phyloP scores from a whole-genome alignment of 1,140 invertebrate species.

The Eriosoma lanigerum region DNA sequence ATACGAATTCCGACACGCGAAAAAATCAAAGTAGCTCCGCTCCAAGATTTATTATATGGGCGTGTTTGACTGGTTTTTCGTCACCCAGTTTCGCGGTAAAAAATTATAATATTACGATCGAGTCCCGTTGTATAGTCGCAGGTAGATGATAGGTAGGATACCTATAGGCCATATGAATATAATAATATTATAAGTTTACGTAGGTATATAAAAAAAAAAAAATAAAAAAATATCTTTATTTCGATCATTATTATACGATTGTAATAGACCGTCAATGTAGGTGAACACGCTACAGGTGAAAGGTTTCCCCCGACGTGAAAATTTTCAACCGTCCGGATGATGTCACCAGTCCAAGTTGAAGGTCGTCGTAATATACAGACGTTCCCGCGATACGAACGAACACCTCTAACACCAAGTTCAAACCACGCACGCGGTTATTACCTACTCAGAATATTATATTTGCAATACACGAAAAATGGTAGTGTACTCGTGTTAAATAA shows the following conservation, averaged over 20 bases:
- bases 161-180: too few species aligned
- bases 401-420: slow-evolving; percentile 38
- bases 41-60: neutral
- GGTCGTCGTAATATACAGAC: neutral
- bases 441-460: too few species aligned
- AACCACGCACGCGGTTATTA: neutral
- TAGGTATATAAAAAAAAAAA: too few species aligned
- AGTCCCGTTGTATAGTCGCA: neutral
- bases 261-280: too few species aligned
- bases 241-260: too few species aligned
- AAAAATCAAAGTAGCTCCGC: neutral
- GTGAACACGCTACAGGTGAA: slow-evolving; percentile 21
- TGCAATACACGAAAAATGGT: too few species aligned
- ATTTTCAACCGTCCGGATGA: neutral
- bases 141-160: neutral
- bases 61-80: neutral
- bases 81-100: slow-evolving; percentile 15
- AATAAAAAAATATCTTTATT: too few species aligned
- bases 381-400: neutral
- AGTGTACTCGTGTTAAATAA: too few species aligned
- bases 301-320: slow-evolving; percentile 1
- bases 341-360: slow-evolving; percentile 44
- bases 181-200: too few species aligned
- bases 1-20: neutral
- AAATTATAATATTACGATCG: neutral